phyloP scores from a whole-genome alignment of 1,140 invertebrate genomes.

The Drosophila santomea region DNA sequence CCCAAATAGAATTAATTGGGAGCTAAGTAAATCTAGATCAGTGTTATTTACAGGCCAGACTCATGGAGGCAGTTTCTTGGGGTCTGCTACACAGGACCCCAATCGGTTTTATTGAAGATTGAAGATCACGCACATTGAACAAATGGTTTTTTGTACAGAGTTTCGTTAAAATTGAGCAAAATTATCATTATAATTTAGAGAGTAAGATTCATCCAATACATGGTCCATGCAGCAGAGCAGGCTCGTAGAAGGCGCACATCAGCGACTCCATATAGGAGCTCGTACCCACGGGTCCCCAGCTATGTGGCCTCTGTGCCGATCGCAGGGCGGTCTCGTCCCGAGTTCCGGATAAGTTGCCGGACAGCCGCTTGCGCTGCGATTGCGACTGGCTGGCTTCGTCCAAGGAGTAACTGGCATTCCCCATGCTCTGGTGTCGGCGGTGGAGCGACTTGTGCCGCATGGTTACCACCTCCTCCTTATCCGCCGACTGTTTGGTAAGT shows the following conservation, averaged over 20 bases:
- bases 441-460: constrained; percentile 75
- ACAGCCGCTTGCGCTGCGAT: constrained; percentile 44
- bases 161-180: constrained; percentile 30
- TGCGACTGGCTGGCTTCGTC: constrained; percentile 49
- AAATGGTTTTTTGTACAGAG: constrained; percentile 60
- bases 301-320: constrained; percentile 70
- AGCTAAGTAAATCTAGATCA: constrained; percentile 26
- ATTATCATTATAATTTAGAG: constrained; percentile 21
- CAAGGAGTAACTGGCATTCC: constrained; percentile 74
- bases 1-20: constrained; percentile 26
- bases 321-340: constrained; percentile 52
- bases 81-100: constrained; percentile 61
- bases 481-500: constrained; percentile 45
- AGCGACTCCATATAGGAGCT: constrained; percentile 79
- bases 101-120: constrained; percentile 59
- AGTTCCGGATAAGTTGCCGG: constrained; percentile 61
- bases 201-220: constrained; percentile 80
- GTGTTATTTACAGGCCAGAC: constrained; percentile 67
- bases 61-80: constrained; percentile 36
- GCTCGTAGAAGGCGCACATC: constrained; percentile 77
- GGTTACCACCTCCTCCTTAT: constrained; percentile 65
- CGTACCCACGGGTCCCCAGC: constrained; percentile 84
- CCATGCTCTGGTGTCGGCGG: constrained; percentile 78
- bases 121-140: constrained; percentile 51
- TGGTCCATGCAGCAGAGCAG: constrained; percentile 83